Evolutionary conservation across 2,888 invertebrate genomes (phyloP), one percentile per base, ranked within the genome.

Genomic region (Philopedon plagiatum): DNA sequence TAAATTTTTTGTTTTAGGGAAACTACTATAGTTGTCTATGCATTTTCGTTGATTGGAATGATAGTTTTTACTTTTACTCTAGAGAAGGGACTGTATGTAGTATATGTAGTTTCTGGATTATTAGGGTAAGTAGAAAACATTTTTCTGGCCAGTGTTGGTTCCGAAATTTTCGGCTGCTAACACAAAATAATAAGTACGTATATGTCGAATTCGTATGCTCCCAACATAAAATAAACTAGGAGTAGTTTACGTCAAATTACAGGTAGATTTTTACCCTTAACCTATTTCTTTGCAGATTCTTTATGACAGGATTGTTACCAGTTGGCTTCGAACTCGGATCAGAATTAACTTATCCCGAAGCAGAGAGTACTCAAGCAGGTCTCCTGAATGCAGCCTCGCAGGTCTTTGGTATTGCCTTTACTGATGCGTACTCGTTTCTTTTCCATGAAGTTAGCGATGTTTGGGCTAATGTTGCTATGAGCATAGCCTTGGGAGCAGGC

Each of bases 321-420:
- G 95, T 99, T 13, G 99, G 99, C 1, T 99, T 99, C 87, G 99
- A 99, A 85, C 94, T 99, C 81, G 99, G 97, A 1, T 96, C 98
- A 0, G 99, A 99, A 86, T 87, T 99, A 46, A 99, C 99, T 0
- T 99, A 96, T 83, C 99, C 99, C 0, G 97, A 97, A 84, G 95
- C 98, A 0, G 99, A 99, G 87, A 98, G 98, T n/a, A 98, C 98
- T 0, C 96, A 98, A 0, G 95, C 98, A 0, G 99, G 99, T 1
- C 87, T 99, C 44, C 88, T 99, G 49, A 99, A 99, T 84, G 97
- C 97, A n/a, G 93, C 92, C 49, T 92, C 92, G 2, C 93, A 94
- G 88, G 82, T 91, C 2, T 95, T 95, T 83, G 95, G 95, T 11
- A 95, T 97, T 66, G 85, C 90, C 13, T 91, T 96, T 77, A 96